These are phyloP conservation scores for Coluber constrictor DNA, from an alignment of 2,797 vertebrate species.

Conservation along the genomic window DNA sequence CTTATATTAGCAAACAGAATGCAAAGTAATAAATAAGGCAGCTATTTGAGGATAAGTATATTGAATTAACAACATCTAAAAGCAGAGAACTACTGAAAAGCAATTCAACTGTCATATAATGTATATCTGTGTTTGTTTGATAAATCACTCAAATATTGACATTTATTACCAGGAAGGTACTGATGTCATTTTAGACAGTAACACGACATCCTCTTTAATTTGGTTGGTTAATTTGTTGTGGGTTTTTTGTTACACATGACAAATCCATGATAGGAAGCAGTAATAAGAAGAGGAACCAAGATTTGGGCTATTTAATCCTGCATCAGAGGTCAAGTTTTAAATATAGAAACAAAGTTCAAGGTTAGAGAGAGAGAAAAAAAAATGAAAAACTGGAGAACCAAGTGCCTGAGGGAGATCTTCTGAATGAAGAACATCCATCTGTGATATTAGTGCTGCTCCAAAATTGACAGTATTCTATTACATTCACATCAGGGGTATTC, in stretches of 20 bases:
- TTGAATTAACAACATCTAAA: neutral
- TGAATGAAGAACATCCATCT: neutral
- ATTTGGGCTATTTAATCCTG: neutral
- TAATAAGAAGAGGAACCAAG: neutral
- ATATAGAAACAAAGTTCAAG: neutral
- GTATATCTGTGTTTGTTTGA: neutral
- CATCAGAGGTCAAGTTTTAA: neutral
- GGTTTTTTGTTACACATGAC: neutral
- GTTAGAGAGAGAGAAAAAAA: neutral
- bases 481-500: neutral
- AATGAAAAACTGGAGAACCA: neutral
- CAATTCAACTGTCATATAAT: neutral
- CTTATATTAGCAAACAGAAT: constrained; percentile 13
- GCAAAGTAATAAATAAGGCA: neutral
- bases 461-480: neutral
- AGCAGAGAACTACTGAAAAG: neutral
- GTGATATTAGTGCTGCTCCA: neutral
- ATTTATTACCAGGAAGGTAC: neutral
- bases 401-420: neutral
- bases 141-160: neutral
- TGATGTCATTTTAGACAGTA: neutral
- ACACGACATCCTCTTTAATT: neutral
- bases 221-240: neutral
- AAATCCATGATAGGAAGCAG: neutral
- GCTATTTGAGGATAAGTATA: neutral